Conservation (phyloP, 2,797 vertebrate species). For the Tachyglossus aculeatus region DNA sequence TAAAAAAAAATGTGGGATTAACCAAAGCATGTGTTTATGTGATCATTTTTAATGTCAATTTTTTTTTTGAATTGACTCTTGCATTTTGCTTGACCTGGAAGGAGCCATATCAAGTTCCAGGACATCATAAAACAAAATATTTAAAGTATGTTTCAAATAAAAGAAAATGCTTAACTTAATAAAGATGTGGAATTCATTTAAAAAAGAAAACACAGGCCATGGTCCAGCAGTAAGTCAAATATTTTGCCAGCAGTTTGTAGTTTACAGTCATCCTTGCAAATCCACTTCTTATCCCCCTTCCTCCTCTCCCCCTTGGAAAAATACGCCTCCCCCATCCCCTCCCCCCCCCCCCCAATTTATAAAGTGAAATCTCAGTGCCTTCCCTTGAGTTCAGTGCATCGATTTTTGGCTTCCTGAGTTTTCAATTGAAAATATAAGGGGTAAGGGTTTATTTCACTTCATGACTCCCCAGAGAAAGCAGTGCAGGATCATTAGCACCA, state of each 20-base stretch:
- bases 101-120: constrained; percentile 71
- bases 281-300: constrained; percentile 26
- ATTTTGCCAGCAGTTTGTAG: constrained; percentile 75
- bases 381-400: constrained; percentile 57
- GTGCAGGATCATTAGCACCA: constrained; percentile 52
- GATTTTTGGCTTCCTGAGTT: constrained; percentile 68
- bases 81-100: constrained; percentile 67
- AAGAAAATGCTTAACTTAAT: constrained; percentile 76
- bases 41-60: constrained; percentile 62
- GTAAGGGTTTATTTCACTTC: constrained; percentile 60
- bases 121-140: constrained; percentile 79
- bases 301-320: too few species aligned
- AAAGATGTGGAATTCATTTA: constrained; percentile 83
- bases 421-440: constrained; percentile 58
- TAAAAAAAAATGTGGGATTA: constrained; percentile 28
- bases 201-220: constrained; percentile 76
- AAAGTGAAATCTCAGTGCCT: constrained; percentile 66
- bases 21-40: constrained; percentile 57
- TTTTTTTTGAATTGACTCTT: constrained; percentile 67
- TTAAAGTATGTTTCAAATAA: constrained; percentile 80
- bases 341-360: constrained; percentile 53
- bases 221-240: constrained; percentile 72
- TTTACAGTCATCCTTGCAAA: constrained; percentile 64
- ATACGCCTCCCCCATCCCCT: constrained; percentile 41
- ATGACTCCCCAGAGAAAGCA: constrained; percentile 60